A percentile compares a stretch with the other conserved stretches of the same genome.
These are phyloP conservation scores for Vulpes vulpes DNA, from an alignment of 2,113 vertebrate species.

Conservation along the genomic window DNA sequence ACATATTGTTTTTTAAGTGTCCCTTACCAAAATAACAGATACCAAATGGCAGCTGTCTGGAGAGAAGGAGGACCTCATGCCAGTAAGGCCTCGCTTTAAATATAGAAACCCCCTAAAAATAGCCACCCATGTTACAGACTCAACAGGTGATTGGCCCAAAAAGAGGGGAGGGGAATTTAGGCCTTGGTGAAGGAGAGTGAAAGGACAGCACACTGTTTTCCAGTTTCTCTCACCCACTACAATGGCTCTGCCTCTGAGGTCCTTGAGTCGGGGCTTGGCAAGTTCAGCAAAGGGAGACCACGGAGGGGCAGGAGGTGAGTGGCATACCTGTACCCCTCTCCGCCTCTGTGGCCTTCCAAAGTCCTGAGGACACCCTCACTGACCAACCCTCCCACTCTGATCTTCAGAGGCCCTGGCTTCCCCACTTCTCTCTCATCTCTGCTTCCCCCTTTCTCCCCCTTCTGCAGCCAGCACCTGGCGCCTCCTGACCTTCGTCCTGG, in stretches of 20 bases:
- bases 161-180: not conserved
- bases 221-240: not conserved
- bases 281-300: slow-evolving; percentile 74
- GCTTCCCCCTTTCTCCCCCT: not conserved
- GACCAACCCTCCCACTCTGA: not conserved
- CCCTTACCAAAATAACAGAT: not conserved
- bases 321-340: not conserved
- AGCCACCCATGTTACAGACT: not conserved
- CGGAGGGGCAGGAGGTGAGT: slow-evolving; percentile 80
- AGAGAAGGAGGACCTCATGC: not conserved
- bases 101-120: slow-evolving; percentile 80
- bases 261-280: slow-evolving; percentile 73
- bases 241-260: slow-evolving; percentile 74
- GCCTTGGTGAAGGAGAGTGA: slow-evolving; percentile 42
- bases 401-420: not conserved
- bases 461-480: slow-evolving; percentile 91
- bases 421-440: not conserved
- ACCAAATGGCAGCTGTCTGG: slow-evolving; percentile 24
- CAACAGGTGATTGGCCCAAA: slow-evolving; percentile 73
- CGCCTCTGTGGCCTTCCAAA: not conserved
- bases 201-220: slow-evolving; percentile 25
- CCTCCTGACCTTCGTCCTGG: slow-evolving; percentile 88
- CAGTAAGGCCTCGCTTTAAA: slow-evolving; percentile 61
- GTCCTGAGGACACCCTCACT: rapidly evolving
- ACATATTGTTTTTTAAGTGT: not conserved